Evolutionary conservation across 2,888 invertebrate species (phyloP), one percentile per base, ranked within the genome.

Genomic region (Polyommatus iphigenia): DNA sequence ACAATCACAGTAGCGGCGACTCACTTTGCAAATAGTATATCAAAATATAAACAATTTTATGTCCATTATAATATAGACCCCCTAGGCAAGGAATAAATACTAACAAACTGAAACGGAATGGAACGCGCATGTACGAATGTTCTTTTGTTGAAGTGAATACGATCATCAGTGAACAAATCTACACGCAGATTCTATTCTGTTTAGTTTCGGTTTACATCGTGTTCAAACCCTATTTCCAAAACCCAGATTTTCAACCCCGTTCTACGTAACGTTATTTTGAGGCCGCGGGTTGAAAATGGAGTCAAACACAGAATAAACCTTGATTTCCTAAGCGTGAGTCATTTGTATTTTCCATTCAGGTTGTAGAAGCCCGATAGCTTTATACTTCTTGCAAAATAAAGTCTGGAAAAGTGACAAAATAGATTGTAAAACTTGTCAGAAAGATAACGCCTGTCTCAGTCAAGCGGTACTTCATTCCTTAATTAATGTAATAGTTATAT

Each of bases 321-420:
- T 50, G 4, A 50, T 50, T 54, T 54, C 54, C 5, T 54, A 54
- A 10, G 41, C 41, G 10, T 13, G 3, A 54, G 54, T 54, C 50
- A 54, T 54, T 54, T 54, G 18, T 54, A 18, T 54, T 54, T 54
- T 18, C 5, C 54, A 18, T 54, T 59, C n/a, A 59, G 24, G 24
- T 24, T 62, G 1, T 67, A 67, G 32, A 67, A 67, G 73, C 46
- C 50, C 13, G 10, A 73, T 46, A 73, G 20, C 7, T 73, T 41
- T 50, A 62, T 62, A 73, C 73, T 54, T 54, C 71, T 78, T 79
- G 78, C 77, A 78, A 78, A 78, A 78, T 76, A 41, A 78, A 76
- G 72, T 78, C 46, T 41, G 46, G 32, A 32, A 67, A 67, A 15
- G 67, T 67, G 67, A 67, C 67, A 67, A 29, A 67, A 67, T 18